phyloP scores from a whole-genome alignment of 2,797 vertebrate species.

The Hydrolagus colliei region DNA sequence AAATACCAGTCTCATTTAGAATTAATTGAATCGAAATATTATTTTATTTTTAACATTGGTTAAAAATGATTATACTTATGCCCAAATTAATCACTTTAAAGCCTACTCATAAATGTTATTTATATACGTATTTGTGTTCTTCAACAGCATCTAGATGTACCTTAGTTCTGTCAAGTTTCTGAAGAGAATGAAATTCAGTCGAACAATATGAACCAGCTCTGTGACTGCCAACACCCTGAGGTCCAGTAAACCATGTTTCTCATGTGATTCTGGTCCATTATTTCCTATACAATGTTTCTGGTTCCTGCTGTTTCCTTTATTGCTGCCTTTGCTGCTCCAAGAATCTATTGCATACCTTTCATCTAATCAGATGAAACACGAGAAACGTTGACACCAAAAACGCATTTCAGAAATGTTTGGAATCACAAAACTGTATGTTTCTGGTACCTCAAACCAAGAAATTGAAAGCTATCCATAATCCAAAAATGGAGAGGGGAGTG shows the following conservation, averaged over 20 bases:
- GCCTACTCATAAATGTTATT: background rate
- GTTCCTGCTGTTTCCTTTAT: background rate
- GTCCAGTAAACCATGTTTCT: background rate
- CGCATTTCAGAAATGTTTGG: background rate
- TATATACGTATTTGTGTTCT: constrained; percentile 1
- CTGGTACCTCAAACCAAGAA: background rate
- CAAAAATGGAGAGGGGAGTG: background rate
- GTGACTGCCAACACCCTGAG: background rate
- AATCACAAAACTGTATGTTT: background rate
- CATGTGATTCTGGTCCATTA: background rate
- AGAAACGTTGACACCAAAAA: too few relatives aligned
- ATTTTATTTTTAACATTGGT: background rate
- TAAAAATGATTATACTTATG: background rate
- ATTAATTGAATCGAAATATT: background rate
- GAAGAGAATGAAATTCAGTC: constrained; percentile 10
- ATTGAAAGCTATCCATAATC: background rate
- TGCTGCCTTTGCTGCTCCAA: background rate
- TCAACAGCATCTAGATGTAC: background rate
- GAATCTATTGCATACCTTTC: background rate
- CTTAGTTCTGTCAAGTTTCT: constrained; percentile 4
- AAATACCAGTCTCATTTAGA: background rate
- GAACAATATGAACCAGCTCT: constrained; percentile 12
- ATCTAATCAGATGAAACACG: background rate
- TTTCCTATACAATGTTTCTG: background rate
- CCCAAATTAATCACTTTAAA: background rate